Evolutionary conservation across 2,113 vertebrate species (phyloP), one percentile per base, ranked within the genome.

Genomic region (Tenrec ecaudatus): DNA sequence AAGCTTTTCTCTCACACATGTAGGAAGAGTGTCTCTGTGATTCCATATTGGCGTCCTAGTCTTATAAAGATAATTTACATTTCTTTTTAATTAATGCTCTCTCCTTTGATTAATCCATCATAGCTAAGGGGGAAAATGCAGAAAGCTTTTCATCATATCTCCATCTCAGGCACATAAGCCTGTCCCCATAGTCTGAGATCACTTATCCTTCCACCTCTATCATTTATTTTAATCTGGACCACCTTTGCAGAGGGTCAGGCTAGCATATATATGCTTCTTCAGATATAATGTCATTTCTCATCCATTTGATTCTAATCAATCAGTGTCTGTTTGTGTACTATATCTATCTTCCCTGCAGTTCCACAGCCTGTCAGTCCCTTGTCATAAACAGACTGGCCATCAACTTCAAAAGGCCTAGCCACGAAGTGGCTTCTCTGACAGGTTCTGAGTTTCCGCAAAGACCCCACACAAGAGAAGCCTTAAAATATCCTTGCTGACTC

Each of bases 261-360:
- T 10, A 94, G 93, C 33, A 58, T 69, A 91, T 27, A 66, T 95
- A 93, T 96, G n/a, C 83, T 90, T 97, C 92, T 96, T 96, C 77
- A 95, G 71, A 95, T 64, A 94, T 84, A 73, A 62, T 93, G 79
- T 82, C 60, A 89, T 97, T 87, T 79, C n/a, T 96, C 23, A 0
- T 94, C 81, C 83, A 91, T 92, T 94, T 97, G 95, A 94, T 93
- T 96, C 90, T 94, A 95, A 97, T 96, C 95, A 96, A 92, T 97
- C 95, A 89, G 89, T 47, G 20, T 92, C 95, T 86, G 15, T 64
- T 80, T 97, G 90, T 94, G 73, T 92, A 47, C n/a, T 96, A 58
- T 71, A 36, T 80, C 93, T 95, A 96, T 96, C 88, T 96, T 84
- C 9, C 12, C 29, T 96, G 12, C 81, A 92, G 60, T 97, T 96